These are phyloP conservation scores for Araneus ventricosus DNA, from an alignment of 1,140 invertebrate genomes.

Conservation along the genomic window DNA sequence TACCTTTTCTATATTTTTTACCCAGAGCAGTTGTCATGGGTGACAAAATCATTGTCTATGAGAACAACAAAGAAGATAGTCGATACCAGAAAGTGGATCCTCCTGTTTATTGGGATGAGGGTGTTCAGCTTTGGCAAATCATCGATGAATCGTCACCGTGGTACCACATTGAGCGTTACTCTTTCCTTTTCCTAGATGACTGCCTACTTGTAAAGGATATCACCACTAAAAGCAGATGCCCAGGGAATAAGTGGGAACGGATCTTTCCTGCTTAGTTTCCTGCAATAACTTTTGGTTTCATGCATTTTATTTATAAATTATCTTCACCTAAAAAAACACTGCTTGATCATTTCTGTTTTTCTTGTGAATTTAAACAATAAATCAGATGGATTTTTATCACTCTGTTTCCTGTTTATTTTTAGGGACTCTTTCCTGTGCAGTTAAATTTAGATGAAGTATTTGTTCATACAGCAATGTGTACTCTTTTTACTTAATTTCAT, in stretches of 20 bases:
- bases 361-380: too few relatives aligned
- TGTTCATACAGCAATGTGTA: too few relatives aligned
- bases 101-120: neutral
- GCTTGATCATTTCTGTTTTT: too few relatives aligned
- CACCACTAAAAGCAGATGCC: neutral
- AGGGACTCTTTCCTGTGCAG: too few relatives aligned
- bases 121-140: neutral
- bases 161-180: neutral
- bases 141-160: neutral
- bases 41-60: too few relatives aligned
- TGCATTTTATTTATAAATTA: neutral
- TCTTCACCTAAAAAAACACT: neutral
- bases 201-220: neutral
- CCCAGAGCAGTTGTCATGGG: neutral
- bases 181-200: neutral
- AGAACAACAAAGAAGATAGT: neutral
- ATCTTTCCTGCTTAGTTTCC: neutral
- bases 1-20: neutral
- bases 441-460: too few relatives aligned
- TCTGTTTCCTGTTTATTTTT: too few relatives aligned
- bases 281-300: neutral
- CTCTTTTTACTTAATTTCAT: too few relatives aligned
- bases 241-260: neutral
- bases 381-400: too few relatives aligned
- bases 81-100: neutral